phyloP scores from a whole-genome alignment of 2,113 vertebrate species.

The Butorides virescens region DNA sequence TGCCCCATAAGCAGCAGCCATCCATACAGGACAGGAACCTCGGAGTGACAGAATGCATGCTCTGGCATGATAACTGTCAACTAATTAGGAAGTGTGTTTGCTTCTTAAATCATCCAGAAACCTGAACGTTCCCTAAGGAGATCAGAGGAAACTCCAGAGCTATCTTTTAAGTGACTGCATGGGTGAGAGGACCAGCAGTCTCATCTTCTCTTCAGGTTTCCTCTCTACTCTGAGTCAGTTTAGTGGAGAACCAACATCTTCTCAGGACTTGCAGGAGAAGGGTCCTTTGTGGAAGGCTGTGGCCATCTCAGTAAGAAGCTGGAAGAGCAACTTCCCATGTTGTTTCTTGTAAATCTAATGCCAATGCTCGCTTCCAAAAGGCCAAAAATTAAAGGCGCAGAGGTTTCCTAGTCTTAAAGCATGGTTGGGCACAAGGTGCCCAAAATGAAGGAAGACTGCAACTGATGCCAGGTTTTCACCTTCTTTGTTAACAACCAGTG shows the following conservation, averaged over 20 bases:
- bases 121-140: background rate
- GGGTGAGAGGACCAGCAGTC: background rate
- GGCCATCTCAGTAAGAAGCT: background rate
- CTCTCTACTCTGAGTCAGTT: background rate
- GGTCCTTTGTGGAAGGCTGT: background rate
- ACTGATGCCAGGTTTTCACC: background rate
- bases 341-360: background rate
- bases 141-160: background rate
- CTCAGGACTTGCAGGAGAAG: background rate
- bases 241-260: background rate
- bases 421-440: background rate
- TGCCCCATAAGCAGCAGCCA: background rate
- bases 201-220: background rate
- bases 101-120: background rate
- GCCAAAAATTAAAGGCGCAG: background rate
- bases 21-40: background rate
- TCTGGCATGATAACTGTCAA: background rate
- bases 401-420: background rate
- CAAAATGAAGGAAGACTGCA: background rate
- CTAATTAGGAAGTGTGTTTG: background rate
- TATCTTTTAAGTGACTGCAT: background rate
- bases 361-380: background rate
- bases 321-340: background rate
- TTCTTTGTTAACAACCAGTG: background rate
- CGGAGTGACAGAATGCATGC: background rate